Percentiles rank a stretch among this genome's conserved stretches.
phyloP scores from a whole-genome alignment of 2,113 vertebrate genomes.

The Capreolus pygargus region DNA sequence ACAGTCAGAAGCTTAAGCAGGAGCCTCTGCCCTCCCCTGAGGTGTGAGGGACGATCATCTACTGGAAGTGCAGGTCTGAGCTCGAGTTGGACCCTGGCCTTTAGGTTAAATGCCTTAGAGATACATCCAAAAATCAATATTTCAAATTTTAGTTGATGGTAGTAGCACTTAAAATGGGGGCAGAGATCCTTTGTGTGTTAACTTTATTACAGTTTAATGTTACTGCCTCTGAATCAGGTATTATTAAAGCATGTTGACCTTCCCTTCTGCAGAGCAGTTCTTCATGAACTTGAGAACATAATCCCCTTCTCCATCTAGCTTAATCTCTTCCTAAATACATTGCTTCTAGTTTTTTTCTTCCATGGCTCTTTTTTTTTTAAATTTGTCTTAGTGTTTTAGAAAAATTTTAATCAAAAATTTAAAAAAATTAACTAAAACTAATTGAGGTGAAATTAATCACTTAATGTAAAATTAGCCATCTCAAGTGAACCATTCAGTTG shows the following conservation, averaged over 20 bases:
- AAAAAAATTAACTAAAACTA: background rate
- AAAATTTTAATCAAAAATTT: background rate
- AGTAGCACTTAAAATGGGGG: background rate
- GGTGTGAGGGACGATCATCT: background rate
- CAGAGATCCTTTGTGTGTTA: background rate
- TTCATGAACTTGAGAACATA: background rate
- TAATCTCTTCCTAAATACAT: background rate
- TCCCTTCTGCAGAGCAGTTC: background rate
- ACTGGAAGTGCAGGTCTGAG: background rate
- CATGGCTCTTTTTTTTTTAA: background rate
- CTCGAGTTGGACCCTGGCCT: background rate
- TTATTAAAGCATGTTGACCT: background rate
- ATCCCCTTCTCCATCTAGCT: background rate
- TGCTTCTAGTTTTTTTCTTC: background rate
- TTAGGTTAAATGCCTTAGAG: background rate
- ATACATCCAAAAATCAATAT: background rate
- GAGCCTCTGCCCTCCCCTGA: background rate
- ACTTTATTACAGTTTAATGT: background rate
- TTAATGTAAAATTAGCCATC: slow-evolving; percentile 11
- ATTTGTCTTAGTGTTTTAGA: background rate
- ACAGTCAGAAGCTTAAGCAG: background rate
- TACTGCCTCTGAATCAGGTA: background rate
- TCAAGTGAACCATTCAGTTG: background rate
- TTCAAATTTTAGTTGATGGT: background rate
- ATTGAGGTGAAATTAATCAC: background rate